Conservation (phyloP, 2,888 invertebrate species). For the Osmoderma eremita region DNA sequence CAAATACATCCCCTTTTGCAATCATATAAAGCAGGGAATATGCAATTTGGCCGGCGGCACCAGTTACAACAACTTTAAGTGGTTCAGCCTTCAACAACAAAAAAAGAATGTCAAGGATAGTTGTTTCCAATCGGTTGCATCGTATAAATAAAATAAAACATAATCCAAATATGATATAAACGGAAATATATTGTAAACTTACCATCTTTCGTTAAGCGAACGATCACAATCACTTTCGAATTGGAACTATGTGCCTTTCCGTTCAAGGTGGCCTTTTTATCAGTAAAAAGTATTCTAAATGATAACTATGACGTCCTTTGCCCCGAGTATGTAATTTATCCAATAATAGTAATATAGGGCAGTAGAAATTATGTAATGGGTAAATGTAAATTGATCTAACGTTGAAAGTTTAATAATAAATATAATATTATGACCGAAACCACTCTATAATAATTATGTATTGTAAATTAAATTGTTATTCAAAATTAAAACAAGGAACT, state of each 20-base stretch:
- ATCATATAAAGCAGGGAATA: slow-evolving; percentile 95
- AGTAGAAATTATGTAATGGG: neutral
- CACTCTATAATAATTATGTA: too few relatives aligned
- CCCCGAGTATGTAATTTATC: slow-evolving; percentile 9
- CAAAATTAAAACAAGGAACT: too few relatives aligned
- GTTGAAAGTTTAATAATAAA: neutral
- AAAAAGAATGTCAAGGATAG: slow-evolving; percentile 19
- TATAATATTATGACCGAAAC: too few relatives aligned
- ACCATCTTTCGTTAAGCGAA: neutral
- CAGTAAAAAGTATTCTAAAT: slow-evolving; percentile 26
- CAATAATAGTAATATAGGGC: neutral
- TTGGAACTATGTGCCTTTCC: slow-evolving; percentile 25
- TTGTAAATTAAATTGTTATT: too few relatives aligned
- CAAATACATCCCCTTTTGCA: slow-evolving; percentile 96
- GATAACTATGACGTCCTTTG: slow-evolving; percentile 40
- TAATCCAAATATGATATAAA: too few relatives aligned
- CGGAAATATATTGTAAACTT: neutral
- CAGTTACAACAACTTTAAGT: slow-evolving; percentile 94
- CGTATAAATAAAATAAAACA: neutral
- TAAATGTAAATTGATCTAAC: neutral
- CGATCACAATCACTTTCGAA: neutral
- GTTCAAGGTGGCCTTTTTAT: slow-evolving; percentile 43
- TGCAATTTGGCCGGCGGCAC: slow-evolving; percentile 99
- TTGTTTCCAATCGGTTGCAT: too few relatives aligned
- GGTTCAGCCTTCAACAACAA: slow-evolving; percentile 75